These are phyloP conservation scores for Lacerta bilineata DNA, from an alignment of 2,797 vertebrate species.

Conservation along the genomic window DNA sequence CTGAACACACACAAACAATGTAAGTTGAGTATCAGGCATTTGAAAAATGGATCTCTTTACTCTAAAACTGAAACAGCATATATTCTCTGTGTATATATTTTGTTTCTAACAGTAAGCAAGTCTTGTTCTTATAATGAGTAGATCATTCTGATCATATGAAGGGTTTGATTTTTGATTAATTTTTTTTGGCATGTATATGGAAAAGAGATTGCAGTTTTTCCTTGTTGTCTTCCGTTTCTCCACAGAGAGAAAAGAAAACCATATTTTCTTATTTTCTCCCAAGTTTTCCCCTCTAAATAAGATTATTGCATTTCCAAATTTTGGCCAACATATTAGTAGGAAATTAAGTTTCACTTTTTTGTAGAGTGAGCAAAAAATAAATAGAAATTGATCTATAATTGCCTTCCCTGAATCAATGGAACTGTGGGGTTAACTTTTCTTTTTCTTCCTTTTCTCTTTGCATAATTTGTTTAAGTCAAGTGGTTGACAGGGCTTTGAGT, in stretches of 20 bases:
- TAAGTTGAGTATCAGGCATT: not conserved
- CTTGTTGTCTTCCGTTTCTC: not conserved
- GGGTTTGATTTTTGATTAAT: not conserved
- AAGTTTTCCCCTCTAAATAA: not conserved
- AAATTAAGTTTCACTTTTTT: not conserved
- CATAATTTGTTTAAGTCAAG: not conserved
- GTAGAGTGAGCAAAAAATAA: not conserved
- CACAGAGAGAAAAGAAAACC: rapidly evolving
- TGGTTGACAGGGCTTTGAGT: not conserved
- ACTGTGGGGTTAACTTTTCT: not conserved
- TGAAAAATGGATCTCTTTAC: not conserved
- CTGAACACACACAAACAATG: not conserved
- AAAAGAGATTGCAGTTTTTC: slow-evolving; percentile 5
- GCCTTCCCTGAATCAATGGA: not conserved
- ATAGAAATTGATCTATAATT: not conserved
- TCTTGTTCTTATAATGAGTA: not conserved
- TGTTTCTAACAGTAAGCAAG: not conserved
- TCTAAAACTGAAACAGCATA: not conserved
- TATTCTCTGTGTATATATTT: not conserved
- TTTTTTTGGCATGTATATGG: not conserved
- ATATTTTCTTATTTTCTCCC: not conserved
- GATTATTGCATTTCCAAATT: slow-evolving; percentile 9
- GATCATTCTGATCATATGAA: not conserved
- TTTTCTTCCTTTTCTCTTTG: not conserved
- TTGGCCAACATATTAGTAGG: slow-evolving; percentile 28